Conservation (phyloP, 2,888 invertebrate genomes). For the Mesoligia furuncula region DNA sequence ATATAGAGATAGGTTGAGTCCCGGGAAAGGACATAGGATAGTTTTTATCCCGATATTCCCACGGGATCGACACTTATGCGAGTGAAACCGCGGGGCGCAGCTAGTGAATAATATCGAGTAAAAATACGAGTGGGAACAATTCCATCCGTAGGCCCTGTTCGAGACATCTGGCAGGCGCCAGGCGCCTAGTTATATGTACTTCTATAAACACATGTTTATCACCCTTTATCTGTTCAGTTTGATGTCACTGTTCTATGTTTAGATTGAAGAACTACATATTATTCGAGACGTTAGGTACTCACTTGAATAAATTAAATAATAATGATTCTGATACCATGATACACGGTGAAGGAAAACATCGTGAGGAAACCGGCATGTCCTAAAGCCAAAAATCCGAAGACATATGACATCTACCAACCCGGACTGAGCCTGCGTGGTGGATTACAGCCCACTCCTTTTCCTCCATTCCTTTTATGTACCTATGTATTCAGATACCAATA, state of each 20-base stretch:
- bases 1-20: too few species aligned
- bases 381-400: neutral
- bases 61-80: too few species aligned
- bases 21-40: too few species aligned
- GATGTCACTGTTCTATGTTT: slow-evolving; percentile 37
- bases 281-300: neutral
- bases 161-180: slow-evolving; percentile 41
- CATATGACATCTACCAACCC: neutral
- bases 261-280: slow-evolving; percentile 7
- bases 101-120: neutral
- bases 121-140: neutral
- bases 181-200: slow-evolving; percentile 13
- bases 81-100: too few species aligned
- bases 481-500: too few species aligned
- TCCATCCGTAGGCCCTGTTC: neutral
- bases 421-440: neutral
- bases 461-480: too few species aligned
- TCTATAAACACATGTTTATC: slow-evolving; percentile 19
- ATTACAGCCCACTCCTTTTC: neutral
- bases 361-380: neutral
- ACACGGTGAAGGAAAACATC: neutral
- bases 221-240: slow-evolving; percentile 35
- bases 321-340: neutral
- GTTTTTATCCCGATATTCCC: too few species aligned
- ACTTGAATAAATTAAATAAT: neutral